phyloP scores from a whole-genome alignment of 2,888 invertebrate species.

The Pseudolycoriella hygida region DNA sequence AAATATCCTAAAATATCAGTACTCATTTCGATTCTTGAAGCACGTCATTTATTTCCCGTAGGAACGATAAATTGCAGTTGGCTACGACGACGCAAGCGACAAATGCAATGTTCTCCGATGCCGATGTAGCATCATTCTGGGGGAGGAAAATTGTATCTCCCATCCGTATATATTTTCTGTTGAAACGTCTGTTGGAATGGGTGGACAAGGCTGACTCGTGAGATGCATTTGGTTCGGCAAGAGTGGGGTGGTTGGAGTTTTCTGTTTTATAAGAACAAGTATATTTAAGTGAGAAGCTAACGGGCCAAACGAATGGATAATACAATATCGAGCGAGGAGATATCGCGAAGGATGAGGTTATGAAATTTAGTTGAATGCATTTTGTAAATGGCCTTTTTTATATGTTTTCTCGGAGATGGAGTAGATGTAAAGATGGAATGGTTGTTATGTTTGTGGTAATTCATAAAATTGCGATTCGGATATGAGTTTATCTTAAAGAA shows the following conservation, averaged over 20 bases:
- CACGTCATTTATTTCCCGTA: slow-evolving; percentile 10
- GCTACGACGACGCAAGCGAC: slow-evolving; percentile 5
- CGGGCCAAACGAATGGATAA: slow-evolving; percentile 3
- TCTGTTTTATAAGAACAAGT: not conserved
- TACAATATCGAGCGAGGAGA: not conserved
- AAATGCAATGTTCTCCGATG: slow-evolving; percentile 6
- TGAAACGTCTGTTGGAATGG: not conserved
- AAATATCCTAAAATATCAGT: slow-evolving; percentile 8
- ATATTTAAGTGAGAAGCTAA: slow-evolving; percentile 5
- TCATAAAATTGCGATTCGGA: too few species aligned
- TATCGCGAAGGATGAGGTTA: slow-evolving; percentile 2
- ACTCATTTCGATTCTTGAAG: slow-evolving; percentile 10
- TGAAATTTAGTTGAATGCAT: slow-evolving; percentile 5
- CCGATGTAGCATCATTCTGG: slow-evolving; percentile 4
- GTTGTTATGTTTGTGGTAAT: too few species aligned
- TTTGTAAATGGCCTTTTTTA: slow-evolving; percentile 3
- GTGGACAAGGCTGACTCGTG: not conserved
- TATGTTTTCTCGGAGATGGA: not conserved
- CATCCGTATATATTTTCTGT: not conserved
- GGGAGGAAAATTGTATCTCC: not conserved
- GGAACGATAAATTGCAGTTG: slow-evolving; percentile 11
- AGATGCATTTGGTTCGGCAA: not conserved
- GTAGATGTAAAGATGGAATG: not conserved
- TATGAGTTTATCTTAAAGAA: too few species aligned
- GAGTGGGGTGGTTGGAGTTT: not conserved